phyloP scores from a whole-genome alignment of 1,140 invertebrate genomes.

The Aphis craccivora region DNA sequence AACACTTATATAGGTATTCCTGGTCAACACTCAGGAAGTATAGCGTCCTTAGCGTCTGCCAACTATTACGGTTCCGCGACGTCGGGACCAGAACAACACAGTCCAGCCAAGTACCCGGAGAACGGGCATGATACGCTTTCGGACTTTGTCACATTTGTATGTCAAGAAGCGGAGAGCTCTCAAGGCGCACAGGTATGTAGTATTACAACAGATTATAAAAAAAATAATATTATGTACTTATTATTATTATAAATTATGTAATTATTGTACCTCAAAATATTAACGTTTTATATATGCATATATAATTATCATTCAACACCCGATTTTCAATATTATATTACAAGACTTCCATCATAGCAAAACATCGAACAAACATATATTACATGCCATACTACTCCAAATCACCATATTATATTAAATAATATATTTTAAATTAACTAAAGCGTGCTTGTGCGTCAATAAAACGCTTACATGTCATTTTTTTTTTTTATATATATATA shows the following conservation, averaged over 20 bases:
- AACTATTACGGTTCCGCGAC: slow-evolving; percentile 70
- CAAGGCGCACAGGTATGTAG: slow-evolving; percentile 79
- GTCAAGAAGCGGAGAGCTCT: slow-evolving; percentile 88
- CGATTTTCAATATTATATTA: not conserved
- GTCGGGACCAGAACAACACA: slow-evolving; percentile 67
- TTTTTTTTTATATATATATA: not conserved
- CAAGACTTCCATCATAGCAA: not conserved
- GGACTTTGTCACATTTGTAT: slow-evolving; percentile 96
- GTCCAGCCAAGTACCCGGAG: slow-evolving; percentile 80
- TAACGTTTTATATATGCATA: not conserved
- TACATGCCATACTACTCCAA: not conserved
- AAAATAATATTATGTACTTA: slow-evolving; percentile 17
- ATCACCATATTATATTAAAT: too few species aligned
- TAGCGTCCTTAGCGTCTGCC: slow-evolving; percentile 74
- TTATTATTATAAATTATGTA: not conserved
- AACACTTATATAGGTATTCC: slow-evolving; percentile 66
- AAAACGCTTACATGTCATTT: not conserved
- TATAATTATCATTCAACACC: not conserved
- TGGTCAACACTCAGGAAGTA: slow-evolving; percentile 69
- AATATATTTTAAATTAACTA: too few species aligned
- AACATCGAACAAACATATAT: not conserved
- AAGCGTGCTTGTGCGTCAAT: not conserved
- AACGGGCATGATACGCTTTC: slow-evolving; percentile 88
- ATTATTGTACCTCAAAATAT: not conserved
- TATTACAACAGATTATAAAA: not conserved